phyloP scores from a whole-genome alignment of 2,113 vertebrate species.

The Nothobranchius kuhntae region DNA sequence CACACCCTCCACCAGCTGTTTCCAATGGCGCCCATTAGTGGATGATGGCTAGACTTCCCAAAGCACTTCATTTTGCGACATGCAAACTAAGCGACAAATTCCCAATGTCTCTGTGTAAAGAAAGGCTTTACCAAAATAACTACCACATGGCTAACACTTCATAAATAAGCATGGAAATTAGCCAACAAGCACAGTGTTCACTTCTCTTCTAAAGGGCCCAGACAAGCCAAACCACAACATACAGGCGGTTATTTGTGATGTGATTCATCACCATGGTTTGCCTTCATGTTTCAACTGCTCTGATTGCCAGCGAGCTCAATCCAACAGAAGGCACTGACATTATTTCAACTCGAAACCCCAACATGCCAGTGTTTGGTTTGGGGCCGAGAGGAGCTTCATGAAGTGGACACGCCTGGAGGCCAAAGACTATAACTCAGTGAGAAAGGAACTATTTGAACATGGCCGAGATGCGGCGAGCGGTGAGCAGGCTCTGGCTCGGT shows the following conservation, averaged over 20 bases:
- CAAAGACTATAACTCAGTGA: constrained; percentile 35
- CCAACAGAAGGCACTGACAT: constrained; percentile 31
- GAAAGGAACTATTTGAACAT: constrained; percentile 52
- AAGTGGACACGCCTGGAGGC: constrained; percentile 20
- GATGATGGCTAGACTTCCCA: constrained; percentile 6
- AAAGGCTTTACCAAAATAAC: constrained; percentile 28
- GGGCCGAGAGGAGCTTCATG: constrained; percentile 14
- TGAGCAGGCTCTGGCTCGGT: constrained; percentile 49
- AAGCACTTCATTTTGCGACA: not conserved
- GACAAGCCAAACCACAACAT: constrained; percentile 43
- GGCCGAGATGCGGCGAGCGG: constrained; percentile 33
- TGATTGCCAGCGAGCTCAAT: constrained; percentile 13
- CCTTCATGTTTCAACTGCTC: constrained; percentile 13
- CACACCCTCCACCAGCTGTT: constrained; percentile 16
- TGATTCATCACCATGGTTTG: constrained; percentile 25
- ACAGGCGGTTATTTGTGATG: constrained; percentile 23
- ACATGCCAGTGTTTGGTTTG: constrained; percentile 38
- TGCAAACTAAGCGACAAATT: constrained; percentile 4
- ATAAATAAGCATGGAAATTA: constrained; percentile 35
- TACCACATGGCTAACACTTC: constrained; percentile 45
- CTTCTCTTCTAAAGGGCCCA: constrained; percentile 38
- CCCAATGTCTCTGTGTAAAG: not conserved
- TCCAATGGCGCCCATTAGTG: constrained; percentile 33
- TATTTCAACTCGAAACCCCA: constrained; percentile 28
- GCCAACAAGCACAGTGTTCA: constrained; percentile 5